A percentile compares a stretch with the other conserved stretches of the same genome.
These are phyloP conservation scores for Apantesis nais DNA, from an alignment of 2,888 invertebrate genomes.

Conservation along the genomic window DNA sequence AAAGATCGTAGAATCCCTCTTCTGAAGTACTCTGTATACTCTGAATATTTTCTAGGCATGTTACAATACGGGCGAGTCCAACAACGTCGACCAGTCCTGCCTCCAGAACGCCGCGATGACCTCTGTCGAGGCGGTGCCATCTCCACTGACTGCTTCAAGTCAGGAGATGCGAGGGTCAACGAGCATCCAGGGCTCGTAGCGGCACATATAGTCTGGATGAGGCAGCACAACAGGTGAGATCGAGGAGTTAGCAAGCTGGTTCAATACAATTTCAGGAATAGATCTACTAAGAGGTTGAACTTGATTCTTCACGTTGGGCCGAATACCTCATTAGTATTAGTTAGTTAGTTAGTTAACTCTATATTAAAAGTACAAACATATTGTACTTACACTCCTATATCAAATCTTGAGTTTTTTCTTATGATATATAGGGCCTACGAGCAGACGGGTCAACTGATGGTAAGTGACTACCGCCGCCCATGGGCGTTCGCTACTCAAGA, in stretches of 20 bases:
- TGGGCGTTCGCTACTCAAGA: too few species aligned
- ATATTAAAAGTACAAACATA: too few species aligned
- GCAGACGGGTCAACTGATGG: too few species aligned
- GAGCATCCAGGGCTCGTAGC: slow-evolving; percentile 93
- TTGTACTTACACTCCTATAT: too few species aligned
- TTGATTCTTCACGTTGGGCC: too few species aligned
- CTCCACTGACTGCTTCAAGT: slow-evolving; percentile 90
- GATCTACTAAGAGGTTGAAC: neutral
- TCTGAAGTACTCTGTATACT: neutral
- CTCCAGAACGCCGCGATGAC: slow-evolving; percentile 86
- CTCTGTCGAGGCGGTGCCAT: slow-evolving; percentile 90
- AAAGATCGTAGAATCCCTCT: neutral
- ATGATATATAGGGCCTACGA: too few species aligned
- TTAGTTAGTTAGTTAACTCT: too few species aligned
- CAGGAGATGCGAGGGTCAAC: slow-evolving; percentile 91
- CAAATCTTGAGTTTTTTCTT: too few species aligned
- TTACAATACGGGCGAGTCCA: slow-evolving; percentile 88
- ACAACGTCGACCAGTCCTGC: slow-evolving; percentile 85
- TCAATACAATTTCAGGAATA: neutral
- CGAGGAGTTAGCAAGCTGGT: neutral
- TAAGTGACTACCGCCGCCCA: too few species aligned
- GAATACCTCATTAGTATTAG: too few species aligned
- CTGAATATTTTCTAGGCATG: slow-evolving; percentile 61
- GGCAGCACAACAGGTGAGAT: slow-evolving; percentile 88
- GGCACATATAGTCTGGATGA: slow-evolving; percentile 90